Evolutionary conservation across 2,888 invertebrate species (phyloP), one percentile per base, ranked within the genome.

Genomic region (Gandaritis pyraliata): DNA sequence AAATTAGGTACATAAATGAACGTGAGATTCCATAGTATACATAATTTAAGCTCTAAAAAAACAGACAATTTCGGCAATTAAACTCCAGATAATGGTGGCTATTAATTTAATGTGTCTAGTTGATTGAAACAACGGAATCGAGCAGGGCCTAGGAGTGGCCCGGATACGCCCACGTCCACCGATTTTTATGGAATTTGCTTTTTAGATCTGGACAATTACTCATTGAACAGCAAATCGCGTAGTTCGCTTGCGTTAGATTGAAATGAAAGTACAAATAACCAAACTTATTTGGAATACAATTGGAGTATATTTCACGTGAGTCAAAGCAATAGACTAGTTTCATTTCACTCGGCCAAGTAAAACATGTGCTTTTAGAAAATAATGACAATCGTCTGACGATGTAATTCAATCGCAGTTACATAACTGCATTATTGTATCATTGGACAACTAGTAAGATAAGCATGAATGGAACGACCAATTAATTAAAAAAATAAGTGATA

Each of bases 381-480:
- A 56, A 45, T 33, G 48, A 58, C 39, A 43, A 48, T 39, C 29
- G 16, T 30, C 55, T 23, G 48, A 55, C 61, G 63, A 61, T 51
- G 58, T 58, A 61, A 63, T 39, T 47, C 30, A 10, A 15, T 60
- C 49, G 48, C 47, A 45, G 47, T 58, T 66, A 43, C 55, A 47
- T 62, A 51, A 46, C n/a, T n/a, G n/a, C n/a, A n/a, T n/a, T n/a
- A n/a, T 12, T 60, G 52, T 46, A 60, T 30, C 39, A 18, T 57
- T 46, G 57, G 54, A 66, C 61, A 63, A 56, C 18, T 60, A 36
- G 29, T 16, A 36, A 46, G 54, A 64, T 55, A 57, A 53, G 58
- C 39, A 57, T 64, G 30, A 36, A 43, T 41, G 53, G 41, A 52
- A 54, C 23, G 12, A 51, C 47, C 48, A 43, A 56, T 65, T 48